Base-by-base conservation (phyloP, 92 coral and sea anemone genomes). In the Phenganax stokvisi region DNA sequence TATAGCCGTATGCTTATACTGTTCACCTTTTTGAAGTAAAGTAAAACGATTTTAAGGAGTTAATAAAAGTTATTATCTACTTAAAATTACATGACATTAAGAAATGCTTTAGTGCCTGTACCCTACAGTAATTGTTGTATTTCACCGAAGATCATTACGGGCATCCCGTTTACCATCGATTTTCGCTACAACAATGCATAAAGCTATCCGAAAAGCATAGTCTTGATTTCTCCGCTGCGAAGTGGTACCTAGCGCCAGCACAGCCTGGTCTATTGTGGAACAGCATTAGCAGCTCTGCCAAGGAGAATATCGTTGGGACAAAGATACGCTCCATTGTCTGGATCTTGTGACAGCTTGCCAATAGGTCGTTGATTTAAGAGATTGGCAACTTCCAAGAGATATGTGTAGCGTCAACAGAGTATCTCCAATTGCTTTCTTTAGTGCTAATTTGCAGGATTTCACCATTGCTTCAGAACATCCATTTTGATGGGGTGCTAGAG, bases 361-460 rank as follows among this genome's bases (percentile, higher is more conserved):
- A 88, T 88, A 7, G 88, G 91, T 59, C 86, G 75, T 62, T 88
- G 84, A 54, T 88, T 88, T 17, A 85, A 84, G 1, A 85, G 9
- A 65, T 85, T 88, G 71, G 91, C 81, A 7, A 80, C 87, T 31
- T 88, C 84, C 11, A 85, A 37, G 47, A 37, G 47, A 37, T 5
- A 37, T 37, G 47, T 37, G 47, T 37, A 37, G 91, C 47, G 81
- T 83, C 20, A 89, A 70, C 3, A 83, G 54, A 44, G 83, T n/a
- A 28, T 89, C 85, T 17, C 89, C 87, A 61, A 13, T 61, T 61
- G 67, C 67, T 61, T 61, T 61, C 67, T 61, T 61, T 7, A 61
- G 67, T 4, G 67, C 67, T 61, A 20, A 13, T 15, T 61, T 61
- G 57, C 60, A 54, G 9, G 61, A 54, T 27, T 83, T 66, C 8